These are phyloP conservation scores for Tenthredo notha DNA, from an alignment of 2,888 invertebrate species.

Conservation along the genomic window DNA sequence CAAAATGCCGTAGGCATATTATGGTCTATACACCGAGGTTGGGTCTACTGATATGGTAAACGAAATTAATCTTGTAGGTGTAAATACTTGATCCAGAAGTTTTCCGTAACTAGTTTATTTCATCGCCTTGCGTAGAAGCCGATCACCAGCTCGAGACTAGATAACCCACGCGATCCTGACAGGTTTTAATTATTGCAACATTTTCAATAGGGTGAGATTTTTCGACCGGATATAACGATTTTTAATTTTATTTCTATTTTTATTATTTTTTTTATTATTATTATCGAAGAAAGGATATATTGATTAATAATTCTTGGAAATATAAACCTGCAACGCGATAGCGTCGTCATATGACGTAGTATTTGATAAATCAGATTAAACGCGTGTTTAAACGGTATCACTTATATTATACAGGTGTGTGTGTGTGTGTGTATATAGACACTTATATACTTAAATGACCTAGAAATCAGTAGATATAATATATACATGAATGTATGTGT, in stretches of 20 bases:
- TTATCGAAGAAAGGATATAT: background rate
- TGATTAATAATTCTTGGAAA: background rate
- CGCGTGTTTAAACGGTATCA: background rate
- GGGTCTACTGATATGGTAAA: background rate
- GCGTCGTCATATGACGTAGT: background rate
- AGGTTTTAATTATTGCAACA: too few species aligned
- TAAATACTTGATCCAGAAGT: constrained; percentile 11
- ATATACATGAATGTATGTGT: background rate
- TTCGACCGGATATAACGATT: too few species aligned
- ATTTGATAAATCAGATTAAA: background rate
- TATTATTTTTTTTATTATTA: too few species aligned
- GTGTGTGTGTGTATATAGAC: background rate
- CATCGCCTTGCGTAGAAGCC: background rate
- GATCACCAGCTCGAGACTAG: background rate
- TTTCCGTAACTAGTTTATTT: background rate
- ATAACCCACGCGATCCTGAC: background rate
- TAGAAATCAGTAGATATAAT: background rate
- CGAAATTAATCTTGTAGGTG: constrained; percentile 15
- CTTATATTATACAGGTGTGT: background rate
- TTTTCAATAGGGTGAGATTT: too few species aligned
- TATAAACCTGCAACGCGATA: background rate
- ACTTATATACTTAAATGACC: background rate
- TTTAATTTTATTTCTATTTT: background rate
- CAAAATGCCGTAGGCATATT: background rate
- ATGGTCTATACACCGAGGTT: background rate